phyloP scores from a whole-genome alignment of 2,888 invertebrate genomes.

The Sarcophaga carnaria region DNA sequence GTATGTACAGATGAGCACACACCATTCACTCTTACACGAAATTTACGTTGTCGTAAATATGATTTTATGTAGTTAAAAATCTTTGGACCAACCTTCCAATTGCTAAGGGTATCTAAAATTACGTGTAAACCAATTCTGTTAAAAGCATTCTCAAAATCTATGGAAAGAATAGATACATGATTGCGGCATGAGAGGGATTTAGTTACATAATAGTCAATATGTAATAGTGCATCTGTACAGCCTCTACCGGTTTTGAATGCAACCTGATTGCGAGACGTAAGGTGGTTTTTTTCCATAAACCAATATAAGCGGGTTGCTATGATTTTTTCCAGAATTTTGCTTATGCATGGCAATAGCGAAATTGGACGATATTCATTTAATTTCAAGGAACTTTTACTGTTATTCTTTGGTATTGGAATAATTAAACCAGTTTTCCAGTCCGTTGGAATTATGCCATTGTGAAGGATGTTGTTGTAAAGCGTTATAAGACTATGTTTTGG shows the following conservation, averaged over 20 bases:
- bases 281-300: too few relatives aligned
- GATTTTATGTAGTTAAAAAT: conserved; percentile 41
- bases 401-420: conserved; percentile 42
- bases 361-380: conserved; percentile 25
- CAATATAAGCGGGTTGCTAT: too few relatives aligned
- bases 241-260: conserved; percentile 25
- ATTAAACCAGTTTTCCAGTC: conserved; percentile 35
- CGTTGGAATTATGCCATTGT: background rate
- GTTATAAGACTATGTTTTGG: background rate
- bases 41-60: conserved; percentile 36
- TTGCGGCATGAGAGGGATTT: conserved; percentile 24
- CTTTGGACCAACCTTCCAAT: conserved; percentile 38
- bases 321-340: background rate
- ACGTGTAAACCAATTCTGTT: conserved; percentile 61
- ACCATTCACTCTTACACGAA: conserved; percentile 36
- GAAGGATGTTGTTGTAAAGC: conserved; percentile 40
- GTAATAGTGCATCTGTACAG: conserved; percentile 33
- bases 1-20: conserved; percentile 10
- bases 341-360: conserved; percentile 29
- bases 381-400: background rate
- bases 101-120: conserved; percentile 21
- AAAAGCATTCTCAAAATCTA: conserved; percentile 61
- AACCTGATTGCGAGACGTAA: conserved; percentile 29
- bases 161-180: conserved; percentile 39
- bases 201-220: conserved; percentile 8